Conservation (phyloP, 2,888 invertebrate species). For the Clusia tigrina region DNA sequence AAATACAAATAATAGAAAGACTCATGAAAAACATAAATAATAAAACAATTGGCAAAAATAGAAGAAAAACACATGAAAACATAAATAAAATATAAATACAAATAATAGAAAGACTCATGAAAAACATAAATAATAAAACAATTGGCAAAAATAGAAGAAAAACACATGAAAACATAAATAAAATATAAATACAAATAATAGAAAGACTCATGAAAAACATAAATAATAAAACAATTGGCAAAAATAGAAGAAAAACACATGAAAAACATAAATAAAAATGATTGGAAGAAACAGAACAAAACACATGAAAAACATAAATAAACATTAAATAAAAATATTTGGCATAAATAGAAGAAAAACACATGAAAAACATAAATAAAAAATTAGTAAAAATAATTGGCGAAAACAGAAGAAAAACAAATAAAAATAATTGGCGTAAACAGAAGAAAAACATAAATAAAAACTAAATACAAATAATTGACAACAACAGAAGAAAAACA, state of each 20-base stretch:
- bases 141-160: too few species aligned
- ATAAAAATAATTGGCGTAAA: constrained; percentile 7
- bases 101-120: constrained; percentile 24
- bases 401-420: background rate
- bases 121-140: too few species aligned
- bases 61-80: too few species aligned
- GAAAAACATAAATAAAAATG: constrained; percentile 12
- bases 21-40: too few species aligned
- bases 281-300: constrained; percentile 7
- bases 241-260: too few species aligned
- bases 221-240: too few species aligned
- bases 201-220: constrained; percentile 24
- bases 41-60: too few species aligned
- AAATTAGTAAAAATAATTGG: constrained; percentile 7
- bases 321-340: background rate
- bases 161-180: too few species aligned
- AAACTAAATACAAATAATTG: background rate
- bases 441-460: background rate
- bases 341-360: background rate
- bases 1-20: constrained; percentile 26
- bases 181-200: constrained; percentile 7
- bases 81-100: constrained; percentile 11
- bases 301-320: background rate
- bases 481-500: background rate
- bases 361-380: constrained; percentile 3